phyloP scores from a whole-genome alignment of 2,888 invertebrate species.

The Spodoptera exigua region DNA sequence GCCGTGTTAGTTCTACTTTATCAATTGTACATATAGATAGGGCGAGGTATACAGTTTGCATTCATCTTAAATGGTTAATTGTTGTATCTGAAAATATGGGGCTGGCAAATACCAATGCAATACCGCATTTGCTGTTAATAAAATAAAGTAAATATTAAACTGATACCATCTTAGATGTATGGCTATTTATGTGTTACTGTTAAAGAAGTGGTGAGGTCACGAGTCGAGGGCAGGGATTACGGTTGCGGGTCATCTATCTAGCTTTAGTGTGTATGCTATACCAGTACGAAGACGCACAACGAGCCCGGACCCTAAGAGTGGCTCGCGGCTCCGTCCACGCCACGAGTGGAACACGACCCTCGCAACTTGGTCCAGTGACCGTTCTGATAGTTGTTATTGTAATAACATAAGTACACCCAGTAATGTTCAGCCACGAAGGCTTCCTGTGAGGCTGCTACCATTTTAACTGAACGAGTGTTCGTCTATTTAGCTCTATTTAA shows the following conservation, averaged over 20 bases:
- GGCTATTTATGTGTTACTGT: slow-evolving; percentile 79
- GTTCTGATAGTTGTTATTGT: slow-evolving; percentile 63
- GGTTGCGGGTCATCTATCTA: slow-evolving; percentile 31
- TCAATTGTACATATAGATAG: slow-evolving; percentile 87
- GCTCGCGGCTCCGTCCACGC: slow-evolving; percentile 37
- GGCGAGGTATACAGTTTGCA: slow-evolving; percentile 82
- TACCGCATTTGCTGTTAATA: slow-evolving; percentile 77
- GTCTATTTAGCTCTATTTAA: slow-evolving; percentile 45
- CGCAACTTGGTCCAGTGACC: slow-evolving; percentile 73
- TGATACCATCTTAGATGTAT: slow-evolving; percentile 75
- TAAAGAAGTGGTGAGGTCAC: slow-evolving; percentile 67
- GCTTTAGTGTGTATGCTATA: slow-evolving; percentile 39
- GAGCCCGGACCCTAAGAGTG: slow-evolving; percentile 38
- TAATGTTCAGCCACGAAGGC: slow-evolving; percentile 68
- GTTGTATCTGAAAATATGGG: slow-evolving; percentile 79
- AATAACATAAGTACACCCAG: slow-evolving; percentile 67
- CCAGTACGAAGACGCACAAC: slow-evolving; percentile 36
- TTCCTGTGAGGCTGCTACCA: slow-evolving; percentile 74
- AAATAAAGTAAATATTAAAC: slow-evolving; percentile 69
- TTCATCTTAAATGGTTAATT: slow-evolving; percentile 78
- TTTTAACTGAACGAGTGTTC: slow-evolving; percentile 75
- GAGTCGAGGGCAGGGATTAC: slow-evolving; percentile 59
- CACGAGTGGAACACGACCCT: slow-evolving; percentile 72
- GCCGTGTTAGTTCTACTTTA: slow-evolving; percentile 84
- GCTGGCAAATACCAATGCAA: slow-evolving; percentile 79